These are phyloP conservation scores for Nasonia giraulti DNA, from an alignment of 1,140 invertebrate genomes.

Conservation along the genomic window DNA sequence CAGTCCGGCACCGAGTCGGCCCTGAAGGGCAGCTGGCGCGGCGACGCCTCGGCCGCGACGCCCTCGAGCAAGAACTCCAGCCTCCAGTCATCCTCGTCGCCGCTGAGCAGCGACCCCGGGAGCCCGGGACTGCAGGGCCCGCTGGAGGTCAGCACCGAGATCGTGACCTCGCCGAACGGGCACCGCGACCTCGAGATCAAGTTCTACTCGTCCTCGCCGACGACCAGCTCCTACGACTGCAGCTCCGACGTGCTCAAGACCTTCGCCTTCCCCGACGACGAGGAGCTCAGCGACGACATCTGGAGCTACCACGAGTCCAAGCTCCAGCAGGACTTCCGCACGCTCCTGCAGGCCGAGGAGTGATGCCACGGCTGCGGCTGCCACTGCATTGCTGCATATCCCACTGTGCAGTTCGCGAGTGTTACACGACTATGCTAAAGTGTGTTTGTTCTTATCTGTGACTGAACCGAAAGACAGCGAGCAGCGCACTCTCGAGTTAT, in stretches of 20 bases:
- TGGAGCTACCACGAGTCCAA: slow-evolving; percentile 73
- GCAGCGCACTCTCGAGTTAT: not conserved
- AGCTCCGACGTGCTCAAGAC: slow-evolving; percentile 12
- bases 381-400: not conserved
- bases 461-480: slow-evolving; percentile 26
- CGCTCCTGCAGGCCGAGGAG: slow-evolving; percentile 70
- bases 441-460: slow-evolving; percentile 1
- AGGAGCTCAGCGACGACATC: slow-evolving; percentile 68
- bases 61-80: slow-evolving; percentile 60
- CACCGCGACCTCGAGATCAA: slow-evolving; percentile 86
- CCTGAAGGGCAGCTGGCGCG: slow-evolving; percentile 61
- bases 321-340: slow-evolving; percentile 70
- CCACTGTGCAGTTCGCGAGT: not conserved
- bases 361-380: slow-evolving; percentile 48
- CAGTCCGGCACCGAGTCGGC: slow-evolving; percentile 56
- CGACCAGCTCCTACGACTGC: slow-evolving; percentile 6
- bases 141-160: slow-evolving; percentile 84
- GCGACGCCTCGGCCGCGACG: slow-evolving; percentile 55
- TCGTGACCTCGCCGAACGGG: slow-evolving; percentile 84
- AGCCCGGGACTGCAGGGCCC: slow-evolving; percentile 57
- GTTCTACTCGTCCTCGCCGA: slow-evolving; percentile 79
- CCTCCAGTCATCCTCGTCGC: slow-evolving; percentile 17
- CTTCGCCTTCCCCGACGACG: slow-evolving; percentile 55
- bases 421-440: not conserved
- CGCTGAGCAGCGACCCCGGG: slow-evolving; percentile 21